These are phyloP conservation scores for Varanus salvator DNA, from an alignment of 2,113 vertebrate species.

Conservation along the genomic window DNA sequence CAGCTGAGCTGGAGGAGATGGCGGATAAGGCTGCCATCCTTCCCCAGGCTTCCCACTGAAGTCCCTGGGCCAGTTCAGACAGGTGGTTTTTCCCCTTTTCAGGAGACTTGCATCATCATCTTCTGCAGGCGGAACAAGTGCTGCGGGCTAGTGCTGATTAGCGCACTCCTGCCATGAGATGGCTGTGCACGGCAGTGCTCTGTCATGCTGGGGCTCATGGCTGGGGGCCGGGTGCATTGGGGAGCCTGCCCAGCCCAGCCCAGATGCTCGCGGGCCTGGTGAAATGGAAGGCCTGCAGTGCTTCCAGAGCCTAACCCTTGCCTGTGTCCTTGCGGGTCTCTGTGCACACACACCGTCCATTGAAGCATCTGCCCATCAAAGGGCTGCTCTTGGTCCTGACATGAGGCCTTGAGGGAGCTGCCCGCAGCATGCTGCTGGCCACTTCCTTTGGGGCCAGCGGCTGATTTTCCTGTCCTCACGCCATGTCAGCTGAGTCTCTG, in stretches of 20 bases:
- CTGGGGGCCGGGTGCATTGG: slow-evolving; percentile 40
- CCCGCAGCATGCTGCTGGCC: background rate
- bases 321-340: background rate
- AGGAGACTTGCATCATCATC: slow-evolving; percentile 57
- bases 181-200: slow-evolving; percentile 44
- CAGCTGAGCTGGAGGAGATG: slow-evolving; percentile 59
- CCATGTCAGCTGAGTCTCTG: background rate
- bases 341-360: too few species aligned
- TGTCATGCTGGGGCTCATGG: slow-evolving; percentile 55
- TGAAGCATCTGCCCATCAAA: too few species aligned
- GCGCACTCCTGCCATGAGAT: slow-evolving; percentile 61
- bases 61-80: slow-evolving; percentile 55
- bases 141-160: slow-evolving; percentile 52
- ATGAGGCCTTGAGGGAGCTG: background rate
- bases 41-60: slow-evolving; percentile 51
- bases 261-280: background rate
- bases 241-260: background rate
- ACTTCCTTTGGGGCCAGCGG: background rate
- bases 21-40: slow-evolving; percentile 49
- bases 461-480: background rate
- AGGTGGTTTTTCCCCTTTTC: slow-evolving; percentile 53
- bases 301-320: background rate
- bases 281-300: too few species aligned
- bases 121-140: slow-evolving; percentile 47
- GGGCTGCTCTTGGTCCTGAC: background rate